Base-by-base conservation (phyloP, 92 coral and sea anemone species). In the Isaurus tuberculatus region DNA sequence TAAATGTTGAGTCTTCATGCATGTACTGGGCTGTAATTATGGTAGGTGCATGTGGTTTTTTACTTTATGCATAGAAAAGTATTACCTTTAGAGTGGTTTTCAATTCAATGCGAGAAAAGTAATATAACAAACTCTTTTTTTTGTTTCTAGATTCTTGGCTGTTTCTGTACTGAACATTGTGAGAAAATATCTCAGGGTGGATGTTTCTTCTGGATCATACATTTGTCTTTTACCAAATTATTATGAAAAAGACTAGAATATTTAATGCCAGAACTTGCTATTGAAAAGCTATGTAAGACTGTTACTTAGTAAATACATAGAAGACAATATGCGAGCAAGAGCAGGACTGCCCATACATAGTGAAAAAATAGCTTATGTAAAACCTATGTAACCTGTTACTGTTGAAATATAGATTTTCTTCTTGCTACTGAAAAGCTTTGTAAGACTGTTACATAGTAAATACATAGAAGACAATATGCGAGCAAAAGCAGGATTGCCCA, bases 131-230 rank as follows among this genome's bases (percentile, higher is more conserved):
- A 4, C 55, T 81, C 36, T 43, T 0, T 81, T 53, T 15, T 81
- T 75, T 81, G 34, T 44, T 81, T 46, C 34, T 68, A 81, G 85
- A 68, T 53, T 81, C 16, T 16, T 46, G 75, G 85, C 85, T 81
- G 85, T 81, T 51, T 75, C 85, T 65, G 85, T 81, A 65, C 23
- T 81, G 65, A 81, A 67, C 67, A 20, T 65, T 44, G 15, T 43
- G 14, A 15, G 22, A 44, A 80, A 80, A 10, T 80, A 25, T 22
- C 85, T 80, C 75, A 37, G 65, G 58, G 85, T 81, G 78, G 77
- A 48, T 44, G 85, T 67, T 67, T 53, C 26, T 8, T 82, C 48
- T 28, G 60, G 63, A 64, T 81, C 70, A 64, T 61, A 65, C 29
- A 27, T 78, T 2, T 57, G 83, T 22, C 61, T 19, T 51, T n/a